Evolutionary conservation across 2,113 vertebrate genomes (phyloP).

Genomic region (Vulpes vulpes): DNA sequence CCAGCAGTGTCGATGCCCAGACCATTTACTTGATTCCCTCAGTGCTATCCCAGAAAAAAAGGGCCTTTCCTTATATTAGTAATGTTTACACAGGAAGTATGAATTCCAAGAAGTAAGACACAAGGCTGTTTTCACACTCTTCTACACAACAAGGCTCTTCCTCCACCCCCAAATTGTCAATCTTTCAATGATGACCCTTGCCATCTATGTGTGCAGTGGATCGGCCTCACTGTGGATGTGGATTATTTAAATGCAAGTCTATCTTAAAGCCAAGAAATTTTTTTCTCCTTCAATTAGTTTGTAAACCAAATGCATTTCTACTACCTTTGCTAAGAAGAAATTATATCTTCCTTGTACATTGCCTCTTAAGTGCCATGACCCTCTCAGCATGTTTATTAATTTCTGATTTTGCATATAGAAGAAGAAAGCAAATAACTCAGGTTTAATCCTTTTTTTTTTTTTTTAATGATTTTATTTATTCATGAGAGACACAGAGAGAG

Average conservation of each 20-base stretch:
- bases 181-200: neutral
- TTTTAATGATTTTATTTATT: no score
- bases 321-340: neutral
- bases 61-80: neutral
- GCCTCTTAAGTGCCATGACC: neutral
- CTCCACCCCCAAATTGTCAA: neutral
- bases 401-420: neutral
- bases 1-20: rapidly evolving
- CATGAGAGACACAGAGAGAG: no score
- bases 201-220: neutral
- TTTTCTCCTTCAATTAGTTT: neutral
- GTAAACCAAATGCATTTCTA: slow-evolving; percentile 4
- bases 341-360: neutral
- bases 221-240: neutral
- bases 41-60: neutral
- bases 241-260: neutral
- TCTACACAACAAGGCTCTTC: neutral
- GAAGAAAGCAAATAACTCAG: neutral
- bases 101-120: slow-evolving; percentile 40
- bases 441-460: no score
- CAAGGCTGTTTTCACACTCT: neutral
- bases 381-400: neutral
- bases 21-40: neutral
- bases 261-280: neutral
- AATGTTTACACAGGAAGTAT: neutral